Conservation (phyloP, 2,797 vertebrate genomes). For the Garrulus glandarius region DNA sequence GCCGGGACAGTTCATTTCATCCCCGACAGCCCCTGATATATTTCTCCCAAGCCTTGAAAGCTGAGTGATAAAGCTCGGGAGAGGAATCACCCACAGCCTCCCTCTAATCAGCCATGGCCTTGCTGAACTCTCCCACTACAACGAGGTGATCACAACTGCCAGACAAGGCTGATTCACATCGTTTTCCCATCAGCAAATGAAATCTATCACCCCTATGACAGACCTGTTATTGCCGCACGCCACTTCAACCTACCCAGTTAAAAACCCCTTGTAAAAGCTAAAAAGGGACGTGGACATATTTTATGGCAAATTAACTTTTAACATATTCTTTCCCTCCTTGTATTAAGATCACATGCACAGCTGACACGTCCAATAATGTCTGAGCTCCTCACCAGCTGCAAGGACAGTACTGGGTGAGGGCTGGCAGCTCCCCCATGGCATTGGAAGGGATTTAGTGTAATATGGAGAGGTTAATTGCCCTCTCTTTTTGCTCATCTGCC, state of each 20-base stretch:
- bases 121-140: slow-evolving; percentile 29
- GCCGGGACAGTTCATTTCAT: not conserved
- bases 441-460: not conserved
- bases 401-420: not conserved
- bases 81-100: not conserved
- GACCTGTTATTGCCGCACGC: slow-evolving; percentile 11
- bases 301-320: slow-evolving; percentile 59
- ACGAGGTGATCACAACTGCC: not conserved
- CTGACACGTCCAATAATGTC: not conserved
- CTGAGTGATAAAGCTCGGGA: not conserved
- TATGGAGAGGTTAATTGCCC: not conserved
- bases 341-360: not conserved
- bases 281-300: slow-evolving; percentile 11
- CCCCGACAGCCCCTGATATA: not conserved
- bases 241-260: not conserved
- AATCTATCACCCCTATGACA: slow-evolving; percentile 47
- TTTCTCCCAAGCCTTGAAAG: slow-evolving; percentile 7
- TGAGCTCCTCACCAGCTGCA: not conserved
- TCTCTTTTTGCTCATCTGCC: not conserved
- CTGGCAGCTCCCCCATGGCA: not conserved
- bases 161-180: slow-evolving; percentile 54
- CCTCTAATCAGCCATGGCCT: not conserved
- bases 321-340: slow-evolving; percentile 1
- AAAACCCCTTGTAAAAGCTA: slow-evolving; percentile 8
- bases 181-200: slow-evolving; percentile 51